Evolutionary conservation across 1,140 invertebrate genomes (phyloP), one percentile per base, ranked within the genome.

Genomic region (Pseudomyrmex gracilis): DNA sequence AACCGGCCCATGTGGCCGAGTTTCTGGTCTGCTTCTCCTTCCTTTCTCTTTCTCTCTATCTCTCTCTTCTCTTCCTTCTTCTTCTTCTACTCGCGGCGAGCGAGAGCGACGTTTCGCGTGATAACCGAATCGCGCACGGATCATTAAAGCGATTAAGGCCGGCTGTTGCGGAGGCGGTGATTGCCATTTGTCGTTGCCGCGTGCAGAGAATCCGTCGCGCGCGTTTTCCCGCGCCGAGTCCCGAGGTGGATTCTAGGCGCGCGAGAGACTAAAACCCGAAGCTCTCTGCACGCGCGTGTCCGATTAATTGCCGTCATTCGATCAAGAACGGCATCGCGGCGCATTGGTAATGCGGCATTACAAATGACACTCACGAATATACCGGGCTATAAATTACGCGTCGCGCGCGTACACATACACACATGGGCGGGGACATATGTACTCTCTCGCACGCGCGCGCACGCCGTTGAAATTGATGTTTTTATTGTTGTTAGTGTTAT

Each of bases 121-220:
- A 88, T 88, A 88, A 88, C 83, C 86, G 86, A 76, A 85, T 88
- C 84, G 85, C 77, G 83, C 70, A 88, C 55, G 87, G 83, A 82
- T 83, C 85, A 85, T 88, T 88, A 88, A 87, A 87, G 74, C 87
- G 87, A 87, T 88, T 87, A 87, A 34, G 83, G 71, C 82, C 86
- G 83, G 64, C 82, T 80, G 86, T 67, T 77, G 83, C 61, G 85
- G 86, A 87, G 82, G 85, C 87, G 83, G 82, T 51, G 66, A 87
- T 78, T 86, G 83, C 82, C 86, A 85, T 87, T 88, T 84, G 82
- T 87, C 86, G 86, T 80, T 64, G 74, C 86, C 80, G 86, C 85
- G 74, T 80, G 67, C 82, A 47, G 67, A 17, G 51, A 82, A 60
- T 73, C 60, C 78, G 34, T 34, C 34, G 34, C 34, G 13, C 83